These are phyloP conservation scores for Rhynchonema sp. DNA, from an alignment of 2,888 invertebrate species.

Conservation along the genomic window DNA sequence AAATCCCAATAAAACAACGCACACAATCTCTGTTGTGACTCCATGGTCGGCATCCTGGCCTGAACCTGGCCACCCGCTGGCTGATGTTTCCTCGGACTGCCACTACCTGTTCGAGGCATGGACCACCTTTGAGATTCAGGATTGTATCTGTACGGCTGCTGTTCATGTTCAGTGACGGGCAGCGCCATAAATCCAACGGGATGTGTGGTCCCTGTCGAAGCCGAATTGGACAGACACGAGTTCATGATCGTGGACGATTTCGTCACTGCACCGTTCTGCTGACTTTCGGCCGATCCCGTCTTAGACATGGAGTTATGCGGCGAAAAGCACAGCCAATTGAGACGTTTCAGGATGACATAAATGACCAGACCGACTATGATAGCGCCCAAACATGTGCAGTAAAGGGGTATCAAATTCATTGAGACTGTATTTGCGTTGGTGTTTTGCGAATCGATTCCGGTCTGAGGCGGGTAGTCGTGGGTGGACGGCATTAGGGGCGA, in stretches of 20 bases:
- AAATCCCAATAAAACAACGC: not conserved
- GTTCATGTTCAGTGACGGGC: not conserved
- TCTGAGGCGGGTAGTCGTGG: too few relatives aligned
- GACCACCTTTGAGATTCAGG: too few relatives aligned
- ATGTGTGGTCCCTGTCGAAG: not conserved
- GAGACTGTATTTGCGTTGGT: too few relatives aligned
- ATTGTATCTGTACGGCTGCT: not conserved
- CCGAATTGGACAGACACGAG: not conserved
- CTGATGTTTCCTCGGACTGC: not conserved
- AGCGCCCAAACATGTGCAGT: slow-evolving; percentile 26
- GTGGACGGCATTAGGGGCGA: not conserved
- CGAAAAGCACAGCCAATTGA: slow-evolving; percentile 10
- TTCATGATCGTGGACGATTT: too few relatives aligned
- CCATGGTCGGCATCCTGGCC: not conserved
- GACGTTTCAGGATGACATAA: slow-evolving; percentile 27
- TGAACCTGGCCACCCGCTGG: not conserved
- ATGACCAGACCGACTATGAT: slow-evolving; percentile 26
- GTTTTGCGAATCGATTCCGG: too few relatives aligned
- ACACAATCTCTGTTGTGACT: not conserved
- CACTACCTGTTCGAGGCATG: not conserved
- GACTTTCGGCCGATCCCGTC: not conserved
- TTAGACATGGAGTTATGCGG: not conserved
- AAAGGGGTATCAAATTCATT: slow-evolving; percentile 23
- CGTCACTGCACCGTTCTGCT: not conserved
- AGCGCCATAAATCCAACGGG: not conserved